Evolutionary conservation across 2,888 invertebrate species (phyloP), one percentile per base, ranked within the genome.

Genomic region (Coleophora deauratella): DNA sequence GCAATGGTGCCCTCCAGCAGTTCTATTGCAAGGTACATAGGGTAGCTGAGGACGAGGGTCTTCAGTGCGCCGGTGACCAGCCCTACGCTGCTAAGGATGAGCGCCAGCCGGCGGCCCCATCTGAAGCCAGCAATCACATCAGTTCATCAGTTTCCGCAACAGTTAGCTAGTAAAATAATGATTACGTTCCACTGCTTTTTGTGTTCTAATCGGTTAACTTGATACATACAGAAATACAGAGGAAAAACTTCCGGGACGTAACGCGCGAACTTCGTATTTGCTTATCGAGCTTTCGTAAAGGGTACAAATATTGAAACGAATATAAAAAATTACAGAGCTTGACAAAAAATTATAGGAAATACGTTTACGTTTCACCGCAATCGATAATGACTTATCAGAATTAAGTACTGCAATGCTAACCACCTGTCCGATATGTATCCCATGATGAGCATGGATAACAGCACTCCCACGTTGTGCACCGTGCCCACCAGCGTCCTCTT

Each of bases 401-500:
- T 21, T 21, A 4, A 6, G 21, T 3, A 21, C 6, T 4, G 21
- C 6, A 4, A 21, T 21, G 3, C 3, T 21, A 21, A 7, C 21
- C 52, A 88, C 89, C 76, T 76, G 56, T 89, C 89, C 0, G 89
- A 89, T 15, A 88, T 45, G 43, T 72, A 76, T 9, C 88, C 87
- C 1, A 87, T 84, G 49, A 88, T 70, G 9, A 86, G 85, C 41
- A 89, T 62, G 0, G 88, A 84, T 0, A 80, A 60, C 52, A 89
- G 84, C 37, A 87, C 75, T 0, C 89, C 89, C 1, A 78, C 72
- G 50, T 84, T 88, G 66, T 88, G 88, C 9, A 87, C 58, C n/a
- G 88, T 88, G 39, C 89, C 89, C 43, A 88, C 86, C 51, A 88
- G 51, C 0, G 88, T 85, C 14, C 88, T 75, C 64, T 82, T 85